phyloP scores from a whole-genome alignment of 2,888 invertebrate species.

The Drosophila neonasuta region DNA sequence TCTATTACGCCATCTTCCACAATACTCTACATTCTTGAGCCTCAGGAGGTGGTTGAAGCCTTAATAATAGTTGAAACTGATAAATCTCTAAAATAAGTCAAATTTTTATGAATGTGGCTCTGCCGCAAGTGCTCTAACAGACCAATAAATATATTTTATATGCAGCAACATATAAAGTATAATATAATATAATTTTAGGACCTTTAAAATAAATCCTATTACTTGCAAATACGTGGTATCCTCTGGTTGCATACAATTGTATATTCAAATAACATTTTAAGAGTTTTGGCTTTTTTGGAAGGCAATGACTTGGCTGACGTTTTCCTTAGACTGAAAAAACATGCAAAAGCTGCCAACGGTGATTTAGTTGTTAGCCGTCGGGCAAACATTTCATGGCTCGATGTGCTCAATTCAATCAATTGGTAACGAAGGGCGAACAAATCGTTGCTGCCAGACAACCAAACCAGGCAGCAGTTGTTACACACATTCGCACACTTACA shows the following conservation, averaged over 20 bases:
- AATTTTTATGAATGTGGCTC: no score
- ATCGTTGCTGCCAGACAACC: conserved; percentile 57
- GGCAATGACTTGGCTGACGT: conserved; percentile 41
- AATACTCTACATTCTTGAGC: conserved; percentile 9
- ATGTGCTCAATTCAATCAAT: conserved; percentile 75
- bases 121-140: no score
- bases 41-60: background rate
- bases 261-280: background rate
- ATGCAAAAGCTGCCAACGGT: conserved; percentile 69
- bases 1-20: conserved; percentile 58
- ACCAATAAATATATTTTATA: no score
- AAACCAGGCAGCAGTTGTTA: conserved; percentile 14
- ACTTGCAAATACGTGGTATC: conserved; percentile 16
- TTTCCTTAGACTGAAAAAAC: conserved; percentile 33
- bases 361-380: conserved; percentile 75
- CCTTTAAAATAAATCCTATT: no score
- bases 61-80: no score
- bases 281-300: conserved; percentile 1
- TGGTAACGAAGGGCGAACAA: conserved; percentile 62
- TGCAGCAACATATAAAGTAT: no score
- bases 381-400: conserved; percentile 76
- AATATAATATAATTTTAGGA: no score
- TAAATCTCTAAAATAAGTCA: no score
- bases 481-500: conserved; percentile 18
- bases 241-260: background rate